phyloP scores from a whole-genome alignment of 2,797 vertebrate species.

The Sus cebifrons region DNA sequence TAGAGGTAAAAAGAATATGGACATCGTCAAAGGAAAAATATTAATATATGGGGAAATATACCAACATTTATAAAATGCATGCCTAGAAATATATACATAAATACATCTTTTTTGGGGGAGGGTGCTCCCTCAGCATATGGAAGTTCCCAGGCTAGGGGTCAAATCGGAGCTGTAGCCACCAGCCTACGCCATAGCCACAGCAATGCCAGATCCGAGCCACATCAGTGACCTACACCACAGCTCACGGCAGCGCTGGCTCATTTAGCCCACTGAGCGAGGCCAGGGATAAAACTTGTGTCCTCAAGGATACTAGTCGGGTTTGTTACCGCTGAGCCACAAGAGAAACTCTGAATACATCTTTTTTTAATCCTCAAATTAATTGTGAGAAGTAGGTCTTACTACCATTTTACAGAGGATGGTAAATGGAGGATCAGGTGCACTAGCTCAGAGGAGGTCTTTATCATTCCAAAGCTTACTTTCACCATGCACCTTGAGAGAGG shows the following conservation, averaged over 20 bases:
- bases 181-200: too few species aligned
- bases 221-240: too few species aligned
- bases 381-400: slow-evolving; percentile 49
- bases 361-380: slow-evolving; percentile 39
- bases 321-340: too few species aligned
- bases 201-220: too few species aligned
- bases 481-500: not conserved
- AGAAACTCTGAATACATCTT: not conserved
- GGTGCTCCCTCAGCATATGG: too few species aligned
- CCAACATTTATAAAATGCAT: not conserved
- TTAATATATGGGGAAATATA: slow-evolving; percentile 12
- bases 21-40: slow-evolving; percentile 9
- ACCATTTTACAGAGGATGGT: not conserved
- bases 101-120: not conserved
- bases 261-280: too few species aligned
- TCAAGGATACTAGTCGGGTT: too few species aligned
- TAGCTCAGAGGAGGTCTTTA: not conserved
- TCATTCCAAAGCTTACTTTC: slow-evolving; percentile 23
- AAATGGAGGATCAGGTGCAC: not conserved
- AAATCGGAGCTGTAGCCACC: too few species aligned
- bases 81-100: not conserved
- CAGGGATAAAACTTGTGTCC: too few species aligned
- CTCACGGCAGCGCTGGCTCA: too few species aligned
- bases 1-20: slow-evolving; percentile 1
- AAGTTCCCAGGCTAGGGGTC: too few species aligned